Evolutionary conservation across 2,888 invertebrate species (phyloP).

Genomic region (Silvanus unidentatus): DNA sequence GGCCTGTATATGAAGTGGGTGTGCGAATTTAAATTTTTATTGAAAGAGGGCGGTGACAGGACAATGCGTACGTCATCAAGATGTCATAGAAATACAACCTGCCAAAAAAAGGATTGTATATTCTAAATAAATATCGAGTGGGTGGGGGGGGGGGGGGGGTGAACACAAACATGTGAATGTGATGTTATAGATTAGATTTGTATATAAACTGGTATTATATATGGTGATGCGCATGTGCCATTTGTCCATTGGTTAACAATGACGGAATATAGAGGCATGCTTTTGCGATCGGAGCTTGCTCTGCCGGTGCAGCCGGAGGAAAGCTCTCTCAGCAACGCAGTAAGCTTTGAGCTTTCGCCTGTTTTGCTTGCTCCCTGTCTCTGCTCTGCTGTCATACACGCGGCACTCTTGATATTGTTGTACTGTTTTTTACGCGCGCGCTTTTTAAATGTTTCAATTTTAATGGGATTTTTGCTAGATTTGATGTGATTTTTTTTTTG

Average conservation of each 20-base stretch:
- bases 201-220: constrained; percentile 33
- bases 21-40: too few species aligned
- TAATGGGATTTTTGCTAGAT: too few species aligned
- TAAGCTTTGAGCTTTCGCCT: constrained; percentile 39
- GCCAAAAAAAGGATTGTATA: constrained; percentile 17
- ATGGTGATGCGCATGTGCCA: constrained; percentile 45
- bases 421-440: too few species aligned
- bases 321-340: constrained; percentile 32
- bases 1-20: too few species aligned
- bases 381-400: too few species aligned
- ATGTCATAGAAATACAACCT: constrained; percentile 1
- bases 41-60: too few species aligned
- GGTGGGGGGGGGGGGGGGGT: too few species aligned
- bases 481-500: too few species aligned
- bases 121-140: constrained; percentile 20
- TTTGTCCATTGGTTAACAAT: constrained; percentile 20
- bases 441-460: too few species aligned
- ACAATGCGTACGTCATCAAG: too few species aligned
- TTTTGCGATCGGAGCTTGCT: too few species aligned
- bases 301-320: constrained; percentile 24
- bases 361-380: constrained; percentile 16
- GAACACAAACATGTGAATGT: constrained; percentile 26
- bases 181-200: constrained; percentile 47
- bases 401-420: too few species aligned
- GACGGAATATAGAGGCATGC: neutral